These are phyloP conservation scores for Pseudopodoces humilis DNA, from an alignment of 2,113 vertebrate genomes.

Conservation along the genomic window DNA sequence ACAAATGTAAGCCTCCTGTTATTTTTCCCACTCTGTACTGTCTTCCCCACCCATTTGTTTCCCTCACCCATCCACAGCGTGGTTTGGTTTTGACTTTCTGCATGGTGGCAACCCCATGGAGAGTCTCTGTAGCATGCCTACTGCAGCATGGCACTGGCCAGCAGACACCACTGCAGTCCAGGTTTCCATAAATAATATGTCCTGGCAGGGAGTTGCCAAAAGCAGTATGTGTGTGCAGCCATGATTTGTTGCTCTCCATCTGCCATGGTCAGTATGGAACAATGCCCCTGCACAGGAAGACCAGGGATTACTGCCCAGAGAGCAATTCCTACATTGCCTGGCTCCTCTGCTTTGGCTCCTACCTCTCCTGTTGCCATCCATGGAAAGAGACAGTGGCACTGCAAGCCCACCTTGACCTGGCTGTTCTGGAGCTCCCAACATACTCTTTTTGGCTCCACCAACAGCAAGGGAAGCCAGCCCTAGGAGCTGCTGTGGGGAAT, in stretches of 20 bases:
- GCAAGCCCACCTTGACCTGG: neutral
- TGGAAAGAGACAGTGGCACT: rapidly evolving
- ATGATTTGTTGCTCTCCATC: neutral
- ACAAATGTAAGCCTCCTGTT: neutral
- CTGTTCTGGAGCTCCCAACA: neutral
- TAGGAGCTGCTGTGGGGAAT: neutral
- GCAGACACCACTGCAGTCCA: neutral
- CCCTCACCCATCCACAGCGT: neutral
- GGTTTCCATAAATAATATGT: neutral
- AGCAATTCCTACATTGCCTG: neutral
- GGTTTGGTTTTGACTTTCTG: neutral
- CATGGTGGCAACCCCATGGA: neutral
- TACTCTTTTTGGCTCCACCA: neutral
- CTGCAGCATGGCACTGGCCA: neutral
- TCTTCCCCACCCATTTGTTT: neutral
- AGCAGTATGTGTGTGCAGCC: neutral
- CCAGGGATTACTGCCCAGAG: neutral
- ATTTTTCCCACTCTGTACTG: neutral
- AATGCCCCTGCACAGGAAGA: neutral
- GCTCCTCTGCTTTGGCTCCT: neutral
- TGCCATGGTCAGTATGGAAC: rapidly evolving
- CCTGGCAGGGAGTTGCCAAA: neutral
- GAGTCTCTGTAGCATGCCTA: neutral
- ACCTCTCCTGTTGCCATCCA: neutral
- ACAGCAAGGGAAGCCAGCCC: neutral